Evolutionary conservation across 2,113 vertebrate genomes (phyloP).

Genomic region (Zootoca vivipara): DNA sequence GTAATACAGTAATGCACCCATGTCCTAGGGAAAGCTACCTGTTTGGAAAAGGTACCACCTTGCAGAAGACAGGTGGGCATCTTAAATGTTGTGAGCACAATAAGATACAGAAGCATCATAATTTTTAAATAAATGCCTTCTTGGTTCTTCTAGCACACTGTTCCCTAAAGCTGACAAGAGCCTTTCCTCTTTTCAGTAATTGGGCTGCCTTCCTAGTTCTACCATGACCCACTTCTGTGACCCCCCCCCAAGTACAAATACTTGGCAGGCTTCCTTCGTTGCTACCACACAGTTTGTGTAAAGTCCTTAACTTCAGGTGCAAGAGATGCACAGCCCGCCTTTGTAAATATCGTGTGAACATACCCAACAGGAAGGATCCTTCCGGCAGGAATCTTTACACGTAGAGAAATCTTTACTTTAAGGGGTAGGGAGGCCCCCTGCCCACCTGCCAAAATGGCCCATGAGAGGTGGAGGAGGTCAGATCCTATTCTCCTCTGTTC

Average conservation of each 20-base stretch:
- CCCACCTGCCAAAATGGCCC: no score
- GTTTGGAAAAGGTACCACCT: background rate
- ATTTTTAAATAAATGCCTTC: background rate
- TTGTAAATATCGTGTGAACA: background rate
- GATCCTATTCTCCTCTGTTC: no score
- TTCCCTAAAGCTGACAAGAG: background rate
- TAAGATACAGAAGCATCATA: background rate
- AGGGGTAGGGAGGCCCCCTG: background rate
- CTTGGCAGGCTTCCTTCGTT: no score
- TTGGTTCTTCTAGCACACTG: background rate
- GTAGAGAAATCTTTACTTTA: no score
- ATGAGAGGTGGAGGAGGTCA: no score
- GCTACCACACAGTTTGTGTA: no score
- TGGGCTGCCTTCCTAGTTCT: background rate
- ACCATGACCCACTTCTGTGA: background rate
- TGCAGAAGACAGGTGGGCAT: background rate
- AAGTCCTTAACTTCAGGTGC: no score
- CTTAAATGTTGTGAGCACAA: background rate
- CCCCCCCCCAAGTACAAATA: no score
- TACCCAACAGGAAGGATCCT: background rate
- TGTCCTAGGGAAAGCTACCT: background rate
- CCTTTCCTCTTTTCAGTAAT: background rate
- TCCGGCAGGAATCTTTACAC: background rate
- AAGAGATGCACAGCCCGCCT: background rate
- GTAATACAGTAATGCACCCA: background rate